Conservation (phyloP, 2,888 invertebrate species). For the Hylaea fasciaria region DNA sequence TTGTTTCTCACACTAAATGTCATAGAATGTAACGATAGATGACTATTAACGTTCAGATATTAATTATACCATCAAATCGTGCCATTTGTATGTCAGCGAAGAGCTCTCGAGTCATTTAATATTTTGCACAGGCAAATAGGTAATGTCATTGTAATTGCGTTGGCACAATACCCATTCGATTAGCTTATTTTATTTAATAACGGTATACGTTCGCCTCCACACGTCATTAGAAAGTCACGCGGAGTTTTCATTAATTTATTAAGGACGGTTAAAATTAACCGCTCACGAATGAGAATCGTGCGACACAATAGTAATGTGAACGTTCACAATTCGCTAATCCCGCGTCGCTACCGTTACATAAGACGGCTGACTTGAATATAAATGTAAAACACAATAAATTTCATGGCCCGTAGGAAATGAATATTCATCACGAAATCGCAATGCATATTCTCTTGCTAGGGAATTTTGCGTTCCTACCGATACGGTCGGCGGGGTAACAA, state of each 20-base stretch:
- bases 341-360: conserved; percentile 84
- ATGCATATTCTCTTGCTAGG: conserved; percentile 83
- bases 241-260: conserved; percentile 73
- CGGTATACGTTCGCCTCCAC: conserved; percentile 63
- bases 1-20: conserved; percentile 8
- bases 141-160: conserved; percentile 45
- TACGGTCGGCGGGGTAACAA: conserved; percentile 52
- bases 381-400: conserved; percentile 86
- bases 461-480: conserved; percentile 74
- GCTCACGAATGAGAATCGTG: conserved; percentile 71
- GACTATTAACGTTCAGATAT: conserved; percentile 10
- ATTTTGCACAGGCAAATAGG: conserved; percentile 44
- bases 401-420: conserved; percentile 86
- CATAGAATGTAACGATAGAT: conserved; percentile 17
- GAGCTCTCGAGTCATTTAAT: conserved; percentile 37
- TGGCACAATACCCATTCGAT: conserved; percentile 43
- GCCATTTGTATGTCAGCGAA: conserved; percentile 38
- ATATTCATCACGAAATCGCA: conserved; percentile 86
- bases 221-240: conserved; percentile 71
- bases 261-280: conserved; percentile 70
- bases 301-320: conserved; percentile 76
- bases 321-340: conserved; percentile 84
- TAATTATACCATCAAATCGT: conserved; percentile 27
- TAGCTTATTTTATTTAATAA: conserved; percentile 56
- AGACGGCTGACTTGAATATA: conserved; percentile 84